A percentile compares a stretch with the other conserved stretches of the same genome.
Evolutionary conservation across 1,140 invertebrate species (phyloP).

Genomic region (Drosophila cardini): DNA sequence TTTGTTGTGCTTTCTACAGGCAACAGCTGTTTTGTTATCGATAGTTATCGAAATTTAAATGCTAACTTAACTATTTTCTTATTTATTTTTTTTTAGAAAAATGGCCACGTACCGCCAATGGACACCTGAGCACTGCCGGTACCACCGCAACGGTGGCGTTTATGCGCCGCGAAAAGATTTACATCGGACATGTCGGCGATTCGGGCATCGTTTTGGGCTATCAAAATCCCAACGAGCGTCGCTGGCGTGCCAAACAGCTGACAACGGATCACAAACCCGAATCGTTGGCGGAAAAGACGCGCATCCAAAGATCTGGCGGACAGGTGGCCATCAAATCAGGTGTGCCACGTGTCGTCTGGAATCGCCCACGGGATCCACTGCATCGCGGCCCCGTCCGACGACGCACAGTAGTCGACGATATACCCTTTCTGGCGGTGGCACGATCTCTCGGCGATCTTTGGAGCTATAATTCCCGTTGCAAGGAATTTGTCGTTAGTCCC

Average conservation of each 20-base stretch:
- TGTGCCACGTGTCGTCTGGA: slow-evolving; percentile 98
- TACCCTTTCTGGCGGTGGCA: slow-evolving; percentile 98
- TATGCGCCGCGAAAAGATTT: slow-evolving; percentile 96
- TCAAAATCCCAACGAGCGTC: slow-evolving; percentile 88
- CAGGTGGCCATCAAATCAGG: slow-evolving; percentile 96
- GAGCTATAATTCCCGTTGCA: slow-evolving; percentile 96
- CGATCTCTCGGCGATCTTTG: slow-evolving; percentile 97
- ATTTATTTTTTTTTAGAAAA: slow-evolving; percentile 87
- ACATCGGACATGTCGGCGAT: slow-evolving; percentile 98
- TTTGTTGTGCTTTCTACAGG: neutral
- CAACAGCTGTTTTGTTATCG: slow-evolving; percentile 6
- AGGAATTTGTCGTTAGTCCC: slow-evolving; percentile 98
- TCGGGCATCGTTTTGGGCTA: slow-evolving; percentile 96
- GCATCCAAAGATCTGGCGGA: slow-evolving; percentile 95
- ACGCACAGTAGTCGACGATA: slow-evolving; percentile 95
- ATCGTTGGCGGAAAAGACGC: slow-evolving; percentile 91
- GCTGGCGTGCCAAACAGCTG: slow-evolving; percentile 92
- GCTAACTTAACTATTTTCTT: neutral
- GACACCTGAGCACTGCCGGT: slow-evolving; percentile 97
- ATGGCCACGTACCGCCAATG: slow-evolving; percentile 97
- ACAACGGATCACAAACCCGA: slow-evolving; percentile 98
- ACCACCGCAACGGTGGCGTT: slow-evolving; percentile 98
- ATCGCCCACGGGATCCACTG: slow-evolving; percentile 90
- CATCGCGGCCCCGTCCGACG: slow-evolving; percentile 91
- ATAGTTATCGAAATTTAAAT: neutral